Evolutionary conservation across 2,888 invertebrate genomes (phyloP), one percentile per base, ranked within the genome.

Genomic region (Luperina nickerlii): DNA sequence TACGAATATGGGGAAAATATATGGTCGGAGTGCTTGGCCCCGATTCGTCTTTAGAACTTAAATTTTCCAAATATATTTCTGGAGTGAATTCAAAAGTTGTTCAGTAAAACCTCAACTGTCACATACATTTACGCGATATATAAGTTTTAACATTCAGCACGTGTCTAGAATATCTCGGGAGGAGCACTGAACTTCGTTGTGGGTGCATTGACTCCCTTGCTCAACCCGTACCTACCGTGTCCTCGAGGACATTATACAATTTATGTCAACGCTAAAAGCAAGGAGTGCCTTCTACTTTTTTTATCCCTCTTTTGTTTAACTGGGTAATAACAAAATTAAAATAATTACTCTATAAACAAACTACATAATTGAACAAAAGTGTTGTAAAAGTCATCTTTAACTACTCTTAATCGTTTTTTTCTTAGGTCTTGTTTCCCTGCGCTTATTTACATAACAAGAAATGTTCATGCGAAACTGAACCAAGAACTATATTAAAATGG

Each of bases 121-220:
- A 92, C 91, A 92, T 91, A 91, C 90, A 91, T 92, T 91, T 89
- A 89, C 88, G 90, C 84, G 89, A 91, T 91, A 91, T 92, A 91
- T 92, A 93, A 92, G 92, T 94, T 92, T 91, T 93, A 92, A 92
- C 92, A 94, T 94, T 92, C 92, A 93, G 94, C 90, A 92, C 95
- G 93, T 93, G 95, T 88, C 87, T 88, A 84, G 93, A 92, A 94
- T 94, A 92, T 91, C 90, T 90, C 84, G 82, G 89, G 89, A 89
- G 88, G 96, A 92, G 94, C 95, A 94, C 85, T 96, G 96, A 96
- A 96, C 96, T 94, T 90, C 77, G 87, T 69, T 69, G 88, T 87
- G 92, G 92, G 96, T 94, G 92, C 96, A 94, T 92, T 96, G 96
- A 96, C 95, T 94, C 91, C 89, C 88, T 82, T 82, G 82, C 84